Conservation (phyloP, 2,888 invertebrate species). For the Ernsta delagoae region DNA sequence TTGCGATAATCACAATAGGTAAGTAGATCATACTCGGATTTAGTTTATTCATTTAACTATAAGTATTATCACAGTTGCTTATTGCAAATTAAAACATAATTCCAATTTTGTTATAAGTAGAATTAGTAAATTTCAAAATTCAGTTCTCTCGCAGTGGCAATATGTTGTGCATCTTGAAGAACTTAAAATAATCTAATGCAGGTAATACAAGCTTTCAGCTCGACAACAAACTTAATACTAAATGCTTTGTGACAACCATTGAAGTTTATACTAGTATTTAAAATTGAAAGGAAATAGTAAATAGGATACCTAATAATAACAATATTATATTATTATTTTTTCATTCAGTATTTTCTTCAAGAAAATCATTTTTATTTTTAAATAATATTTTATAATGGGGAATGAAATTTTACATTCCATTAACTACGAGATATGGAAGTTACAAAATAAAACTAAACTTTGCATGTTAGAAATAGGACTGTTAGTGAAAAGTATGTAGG, state of each 20-base stretch:
- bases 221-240: constrained; percentile 60
- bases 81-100: constrained; percentile 61
- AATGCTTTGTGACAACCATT: constrained; percentile 61
- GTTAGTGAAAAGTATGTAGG: constrained; percentile 3
- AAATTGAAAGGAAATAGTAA: not conserved
- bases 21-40: constrained; percentile 51
- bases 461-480: not conserved
- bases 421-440: not conserved
- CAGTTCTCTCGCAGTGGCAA: constrained; percentile 19
- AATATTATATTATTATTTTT: too few species aligned
- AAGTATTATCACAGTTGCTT: constrained; percentile 78
- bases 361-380: constrained; percentile 25
- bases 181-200: constrained; percentile 35
- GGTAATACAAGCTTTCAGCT: constrained; percentile 54
- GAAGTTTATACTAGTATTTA: constrained; percentile 22
- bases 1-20: constrained; percentile 45
- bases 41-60: constrained; percentile 53
- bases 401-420: constrained; percentile 27
- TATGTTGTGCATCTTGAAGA: constrained; percentile 29
- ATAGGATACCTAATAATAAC: too few species aligned
- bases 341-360: not conserved
- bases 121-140: constrained; percentile 25
- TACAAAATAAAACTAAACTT: not conserved
- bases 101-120: constrained; percentile 36
- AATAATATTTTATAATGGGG: constrained; percentile 41